Evolutionary conservation across 2,888 invertebrate species (phyloP), one percentile per base, ranked within the genome.

Genomic region (Hypomecis atomaria): DNA sequence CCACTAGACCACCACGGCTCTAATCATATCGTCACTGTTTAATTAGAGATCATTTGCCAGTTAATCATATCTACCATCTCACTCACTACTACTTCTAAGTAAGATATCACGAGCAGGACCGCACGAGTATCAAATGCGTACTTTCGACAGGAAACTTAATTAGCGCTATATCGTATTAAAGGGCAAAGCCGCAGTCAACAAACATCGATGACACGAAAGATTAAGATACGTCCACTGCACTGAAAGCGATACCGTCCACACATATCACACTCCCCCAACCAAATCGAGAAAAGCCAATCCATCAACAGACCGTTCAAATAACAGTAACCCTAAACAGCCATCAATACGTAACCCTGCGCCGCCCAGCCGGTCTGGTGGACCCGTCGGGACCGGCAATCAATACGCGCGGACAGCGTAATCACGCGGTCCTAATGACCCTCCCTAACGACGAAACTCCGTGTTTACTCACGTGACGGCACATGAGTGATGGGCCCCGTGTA

Each of bases 391-490:
- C 52, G 67, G 71, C 75, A 81, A 81, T 81, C 82, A 82, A 81
- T 82, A 82, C 71, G 69, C 66, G 81, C 72, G 78, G 80, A 80
- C 78, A 75, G 71, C 59, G 67, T 78, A 78, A 82, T 79, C 76
- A 61, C 76, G 69, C 44, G 71, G 76, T 73, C 75, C 79, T 81
- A 79, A 80, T 79, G 81, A 78, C 75, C 73, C 62, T 62, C 69
- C 67, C 72, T 81, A 81, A 81, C 79, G 79, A 81, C 75, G 73
- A 70, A 81, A 79, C 75, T 81, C 71, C 71, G 71, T 81, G 81
- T 81, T 81, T 80, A 77, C 74, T 74, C 75, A 75, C 76, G 75
- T 73, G 68, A 73, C 75, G 70, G 71, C 65, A 65, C 60, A 75
- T 79, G 79, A 81, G 75, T 70, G 75, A 81, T 81, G 73, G 73